Base-by-base conservation (phyloP, 2,113 vertebrate genomes). In the Scomber scombrus region DNA sequence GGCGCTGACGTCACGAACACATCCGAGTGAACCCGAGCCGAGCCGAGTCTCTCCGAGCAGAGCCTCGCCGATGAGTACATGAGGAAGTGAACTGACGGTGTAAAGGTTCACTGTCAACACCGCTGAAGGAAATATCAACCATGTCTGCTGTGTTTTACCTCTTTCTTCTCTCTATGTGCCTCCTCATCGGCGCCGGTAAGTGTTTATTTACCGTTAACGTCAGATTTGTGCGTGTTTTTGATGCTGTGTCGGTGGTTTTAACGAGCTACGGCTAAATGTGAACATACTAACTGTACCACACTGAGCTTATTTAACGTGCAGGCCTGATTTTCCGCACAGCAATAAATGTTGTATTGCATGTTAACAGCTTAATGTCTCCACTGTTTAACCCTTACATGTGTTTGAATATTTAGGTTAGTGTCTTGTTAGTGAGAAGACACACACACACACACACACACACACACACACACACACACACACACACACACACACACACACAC, bases 101-200 rank as follows among this genome's bases (percentile, higher is more conserved):
- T n/a, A 10, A 15, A 21, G 4, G 18, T 62, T 11, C 11, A 3
- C 40, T 7, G 40, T 4, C 46, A 21, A 4, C 18, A 16, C n/a
- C 11, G 21, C 13, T 26, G 23, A 51, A 4, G 9, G 34, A 29
- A 19, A 34, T 9, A 6, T 11, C 23, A 4, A 51, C 46, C 56
- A 86, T 86, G 85, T 64, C n/a, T 0, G 19, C 51, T n/a, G 62
- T 58, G 19, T 0, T 64, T 0, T 29, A 2, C 19, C 0, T 12
- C 10, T 26, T 2, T 19, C 9, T 86, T 16, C 16, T 83, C 16
- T 0, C 49, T 0, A 50, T 13, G 12, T 58, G 6, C 19, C 23
- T 72, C 10, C 56, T 3, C 7, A 6, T 3, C 56, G 15, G 3
- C 13, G 26, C 40, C 0, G 85, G 85, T 86, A 4, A 68, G 84